Evolutionary conservation across 92 coral and sea anemone species (phyloP).

Genomic region (Plumapathes pennacea): DNA sequence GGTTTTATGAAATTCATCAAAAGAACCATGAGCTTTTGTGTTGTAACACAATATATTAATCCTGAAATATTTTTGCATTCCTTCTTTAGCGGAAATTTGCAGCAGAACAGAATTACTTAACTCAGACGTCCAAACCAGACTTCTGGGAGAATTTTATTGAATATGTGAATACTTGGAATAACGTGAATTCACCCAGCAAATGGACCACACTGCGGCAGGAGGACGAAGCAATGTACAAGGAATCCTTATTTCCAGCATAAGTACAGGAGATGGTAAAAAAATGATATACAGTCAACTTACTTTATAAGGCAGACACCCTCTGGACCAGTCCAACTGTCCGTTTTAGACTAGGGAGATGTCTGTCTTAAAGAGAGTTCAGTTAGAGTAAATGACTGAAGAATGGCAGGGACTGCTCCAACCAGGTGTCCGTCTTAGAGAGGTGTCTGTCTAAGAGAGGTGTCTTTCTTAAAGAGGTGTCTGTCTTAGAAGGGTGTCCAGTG

Average conservation of each 20-base stretch:
- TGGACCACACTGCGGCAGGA: slow-evolving; percentile 49
- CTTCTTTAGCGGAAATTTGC: slow-evolving; percentile 68
- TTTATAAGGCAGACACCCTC: too few relatives aligned
- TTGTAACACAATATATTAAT: neutral
- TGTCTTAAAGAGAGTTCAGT: too few relatives aligned
- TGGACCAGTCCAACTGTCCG: too few relatives aligned
- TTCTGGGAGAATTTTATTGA: slow-evolving; percentile 79
- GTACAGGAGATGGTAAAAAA: neutral
- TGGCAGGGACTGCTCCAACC: too few relatives aligned
- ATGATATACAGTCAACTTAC: too few relatives aligned
- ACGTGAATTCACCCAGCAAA: slow-evolving; percentile 52
- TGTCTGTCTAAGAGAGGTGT: too few relatives aligned
- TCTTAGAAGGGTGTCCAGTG: too few relatives aligned
- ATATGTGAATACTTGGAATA: slow-evolving; percentile 68
- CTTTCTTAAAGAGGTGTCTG: too few relatives aligned
- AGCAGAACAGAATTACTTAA: slow-evolving; percentile 52
- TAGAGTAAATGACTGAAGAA: too few relatives aligned
- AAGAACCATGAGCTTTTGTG: too few relatives aligned
- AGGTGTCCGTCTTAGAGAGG: too few relatives aligned
- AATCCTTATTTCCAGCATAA: slow-evolving; percentile 22
- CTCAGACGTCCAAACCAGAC: slow-evolving; percentile 48
- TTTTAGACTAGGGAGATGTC: too few relatives aligned
- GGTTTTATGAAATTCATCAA: neutral
- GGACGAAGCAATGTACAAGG: slow-evolving; percentile 59
- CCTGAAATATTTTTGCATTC: neutral